Base-by-base conservation (phyloP, 2,113 vertebrate genomes). In the Aphyosemion australe region DNA sequence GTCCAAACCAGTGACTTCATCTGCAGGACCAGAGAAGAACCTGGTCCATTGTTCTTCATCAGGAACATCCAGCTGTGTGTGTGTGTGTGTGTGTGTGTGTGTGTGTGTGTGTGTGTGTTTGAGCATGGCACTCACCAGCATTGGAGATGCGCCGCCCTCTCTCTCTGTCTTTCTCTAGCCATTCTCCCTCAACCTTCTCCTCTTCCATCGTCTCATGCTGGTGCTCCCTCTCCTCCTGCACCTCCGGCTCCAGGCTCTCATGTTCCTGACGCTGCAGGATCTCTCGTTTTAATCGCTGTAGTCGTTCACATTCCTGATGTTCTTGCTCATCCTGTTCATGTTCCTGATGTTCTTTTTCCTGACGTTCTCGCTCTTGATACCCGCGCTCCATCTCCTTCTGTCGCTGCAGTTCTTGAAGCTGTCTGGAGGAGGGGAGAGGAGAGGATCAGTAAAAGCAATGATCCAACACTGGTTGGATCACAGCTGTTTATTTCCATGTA, bases 351-450 rank as follows among this genome's bases (percentile, higher is more conserved):
- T 93, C 91, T 4, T 64, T 85, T 48, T 94, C 94, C 6, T 89
- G 88, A 32, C 89, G 83, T 60, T 94, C 93, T 58, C 73, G 55
- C 32, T 92, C 93, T n/a, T 84, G 16, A 0, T 78, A 76, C 54
- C 94, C 93, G 0, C 71, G 91, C 61, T 95, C 94, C 19, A 93
- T 31, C 72, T 95, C 96, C 85, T 98, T 97, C 88, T 97, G 97
- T 67, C 93, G 92, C 78, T 99, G 97, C 58, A 95, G 93, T 75
- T 99, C 97, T 82, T 98, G 96, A 39, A 96, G 91, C 89, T 99
- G 96, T 88, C 97, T 99, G 74, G 43, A 60, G 47, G 51, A 50
- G 18, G 26, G 8, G 4, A 61, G 37, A 47, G 12, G 6, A 39
- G 6, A 12, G 13, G 3, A 12, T 10, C 37, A 12, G 37, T 10